Conservation (phyloP, 1,140 invertebrate genomes). For the Zaprionus ghesquierei region DNA sequence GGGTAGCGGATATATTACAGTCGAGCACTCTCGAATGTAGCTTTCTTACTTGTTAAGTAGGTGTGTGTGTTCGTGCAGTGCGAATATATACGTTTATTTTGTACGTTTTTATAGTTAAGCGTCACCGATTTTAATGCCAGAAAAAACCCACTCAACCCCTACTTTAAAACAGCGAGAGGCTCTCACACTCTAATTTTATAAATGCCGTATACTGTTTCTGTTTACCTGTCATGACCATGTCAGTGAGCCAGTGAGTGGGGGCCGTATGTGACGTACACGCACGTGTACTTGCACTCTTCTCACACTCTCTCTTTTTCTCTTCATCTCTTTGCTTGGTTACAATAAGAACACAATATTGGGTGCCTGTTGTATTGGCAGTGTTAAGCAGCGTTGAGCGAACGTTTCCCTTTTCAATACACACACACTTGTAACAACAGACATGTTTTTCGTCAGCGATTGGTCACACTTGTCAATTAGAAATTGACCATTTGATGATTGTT, state of each 20-base stretch:
- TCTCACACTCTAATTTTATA: slow-evolving; percentile 28
- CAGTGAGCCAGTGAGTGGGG: slow-evolving; percentile 14
- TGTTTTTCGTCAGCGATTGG: slow-evolving; percentile 4
- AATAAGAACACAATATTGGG: slow-evolving; percentile 18
- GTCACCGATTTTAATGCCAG: slow-evolving; percentile 31
- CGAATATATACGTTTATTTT: too few species aligned
- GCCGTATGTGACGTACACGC: not conserved
- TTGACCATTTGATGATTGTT: slow-evolving; percentile 27
- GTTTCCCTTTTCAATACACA: slow-evolving; percentile 16
- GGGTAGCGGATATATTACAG: too few species aligned
- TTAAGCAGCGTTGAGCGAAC: slow-evolving; percentile 24
- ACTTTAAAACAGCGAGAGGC: slow-evolving; percentile 9
- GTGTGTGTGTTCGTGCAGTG: not conserved
- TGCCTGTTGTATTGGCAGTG: slow-evolving; percentile 8
- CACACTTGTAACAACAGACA: slow-evolving; percentile 21
- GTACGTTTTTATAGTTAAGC: not conserved
- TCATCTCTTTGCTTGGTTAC: not conserved
- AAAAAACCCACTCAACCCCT: slow-evolving; percentile 32
- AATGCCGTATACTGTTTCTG: slow-evolving; percentile 46
- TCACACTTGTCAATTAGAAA: slow-evolving; percentile 31
- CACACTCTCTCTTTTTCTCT: slow-evolving; percentile 18
- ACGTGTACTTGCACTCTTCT: slow-evolving; percentile 4
- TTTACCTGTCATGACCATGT: slow-evolving; percentile 32
- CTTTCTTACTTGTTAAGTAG: not conserved
- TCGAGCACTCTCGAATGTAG: too few species aligned